Evolutionary conservation across 2,888 invertebrate genomes (phyloP).

Genomic region (Actias luna): DNA sequence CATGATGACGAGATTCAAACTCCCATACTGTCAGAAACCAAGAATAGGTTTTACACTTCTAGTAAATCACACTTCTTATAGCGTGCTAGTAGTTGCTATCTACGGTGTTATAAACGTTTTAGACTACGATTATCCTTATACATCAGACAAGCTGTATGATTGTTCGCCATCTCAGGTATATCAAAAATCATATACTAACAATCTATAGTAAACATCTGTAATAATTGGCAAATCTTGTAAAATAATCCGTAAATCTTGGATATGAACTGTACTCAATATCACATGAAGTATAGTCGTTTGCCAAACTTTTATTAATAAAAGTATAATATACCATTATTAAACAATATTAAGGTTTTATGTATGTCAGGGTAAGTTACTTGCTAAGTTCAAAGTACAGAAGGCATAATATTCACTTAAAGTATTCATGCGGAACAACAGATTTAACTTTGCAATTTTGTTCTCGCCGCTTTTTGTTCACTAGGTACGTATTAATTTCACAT

Average conservation of each 20-base stretch:
- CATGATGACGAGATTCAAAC: too few species aligned
- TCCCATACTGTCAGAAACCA: too few species aligned
- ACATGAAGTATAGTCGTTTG: neutral
- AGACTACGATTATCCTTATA: too few species aligned
- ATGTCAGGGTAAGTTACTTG: slow-evolving; percentile 2
- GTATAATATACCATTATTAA: neutral
- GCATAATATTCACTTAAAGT: slow-evolving; percentile 15
- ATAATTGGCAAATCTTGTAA: too few species aligned
- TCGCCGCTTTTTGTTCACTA: slow-evolving; percentile 11
- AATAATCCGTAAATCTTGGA: neutral
- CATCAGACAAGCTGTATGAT: too few species aligned
- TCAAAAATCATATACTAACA: too few species aligned
- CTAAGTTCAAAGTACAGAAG: slow-evolving; percentile 13
- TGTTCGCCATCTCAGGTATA: too few species aligned
- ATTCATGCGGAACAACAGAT: slow-evolving; percentile 20
- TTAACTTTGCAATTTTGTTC: slow-evolving; percentile 19
- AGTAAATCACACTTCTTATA: too few species aligned
- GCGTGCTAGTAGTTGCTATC: too few species aligned
- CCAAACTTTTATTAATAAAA: neutral
- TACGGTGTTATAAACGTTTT: too few species aligned
- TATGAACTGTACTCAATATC: neutral
- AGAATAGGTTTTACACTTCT: too few species aligned
- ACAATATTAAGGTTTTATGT: neutral
- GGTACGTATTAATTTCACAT: slow-evolving; percentile 3
- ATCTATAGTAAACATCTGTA: too few species aligned